These are phyloP conservation scores for Semotilus atromaculatus DNA, from an alignment of 2,797 vertebrate species.

Conservation along the genomic window DNA sequence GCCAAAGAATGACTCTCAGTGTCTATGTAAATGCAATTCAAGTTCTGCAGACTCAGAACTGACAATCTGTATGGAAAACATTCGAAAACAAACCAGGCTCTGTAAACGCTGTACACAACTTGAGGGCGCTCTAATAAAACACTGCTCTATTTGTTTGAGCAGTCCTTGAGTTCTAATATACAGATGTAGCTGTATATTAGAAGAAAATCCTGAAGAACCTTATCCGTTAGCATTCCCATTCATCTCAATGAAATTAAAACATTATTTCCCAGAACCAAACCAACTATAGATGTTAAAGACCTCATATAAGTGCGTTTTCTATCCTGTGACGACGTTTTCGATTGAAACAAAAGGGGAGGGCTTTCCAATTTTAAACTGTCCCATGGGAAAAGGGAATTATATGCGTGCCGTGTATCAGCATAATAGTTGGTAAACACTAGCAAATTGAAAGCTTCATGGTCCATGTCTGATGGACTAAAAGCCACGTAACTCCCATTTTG, in stretches of 20 bases:
- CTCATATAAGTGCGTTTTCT: neutral
- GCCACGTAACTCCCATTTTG: neutral
- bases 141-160: slow-evolving; percentile 5
- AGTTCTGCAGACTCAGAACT: slow-evolving; percentile 17
- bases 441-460: neutral
- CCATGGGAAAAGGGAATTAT: neutral
- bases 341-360: too few relatives aligned
- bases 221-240: neutral
- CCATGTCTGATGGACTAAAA: neutral
- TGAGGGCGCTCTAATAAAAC: neutral
- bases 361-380: neutral
- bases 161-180: neutral
- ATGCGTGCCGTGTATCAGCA: neutral
- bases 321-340: neutral
- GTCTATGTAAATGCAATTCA: neutral
- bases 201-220: neutral
- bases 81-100: slow-evolving; percentile 1
- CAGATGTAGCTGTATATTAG: neutral
- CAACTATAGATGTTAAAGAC: neutral
- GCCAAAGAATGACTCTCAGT: neutral
- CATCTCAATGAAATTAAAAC: neutral
- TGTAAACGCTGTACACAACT: neutral
- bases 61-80: neutral
- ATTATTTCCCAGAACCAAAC: neutral
- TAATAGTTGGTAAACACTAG: neutral